Conservation (phyloP, 2,888 invertebrate species). For the Melinopterus prodromus region DNA sequence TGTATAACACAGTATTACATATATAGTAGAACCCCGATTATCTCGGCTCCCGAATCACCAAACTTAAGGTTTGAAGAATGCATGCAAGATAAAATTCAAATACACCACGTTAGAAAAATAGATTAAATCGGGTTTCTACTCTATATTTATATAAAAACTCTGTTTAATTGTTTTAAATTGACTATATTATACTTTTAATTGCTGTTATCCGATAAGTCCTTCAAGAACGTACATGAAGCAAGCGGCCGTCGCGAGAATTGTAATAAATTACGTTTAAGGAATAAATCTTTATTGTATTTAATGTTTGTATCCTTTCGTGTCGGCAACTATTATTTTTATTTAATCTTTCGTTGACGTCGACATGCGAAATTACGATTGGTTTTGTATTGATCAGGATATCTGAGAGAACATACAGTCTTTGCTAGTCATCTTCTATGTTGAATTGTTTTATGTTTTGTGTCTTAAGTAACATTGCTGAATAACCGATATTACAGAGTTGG, state of each 20-base stretch:
- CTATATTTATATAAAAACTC: background rate
- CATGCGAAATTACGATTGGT: conserved; percentile 22
- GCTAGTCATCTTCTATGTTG: conserved; percentile 61
- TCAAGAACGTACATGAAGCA: background rate
- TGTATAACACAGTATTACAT: conserved; percentile 34
- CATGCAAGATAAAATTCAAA: too few relatives aligned
- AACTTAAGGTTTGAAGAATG: too few relatives aligned
- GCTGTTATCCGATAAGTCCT: conserved; percentile 9
- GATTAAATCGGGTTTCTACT: background rate
- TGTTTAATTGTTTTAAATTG: background rate
- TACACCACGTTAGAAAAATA: too few relatives aligned
- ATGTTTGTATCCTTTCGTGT: conserved; percentile 13
- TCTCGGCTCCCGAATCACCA: background rate
- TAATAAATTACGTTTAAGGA: background rate
- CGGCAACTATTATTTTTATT: conserved; percentile 6
- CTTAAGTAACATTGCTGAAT: conserved; percentile 30
- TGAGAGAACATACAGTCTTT: conserved; percentile 53
- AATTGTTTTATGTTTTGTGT: conserved; percentile 54
- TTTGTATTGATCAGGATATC: conserved; percentile 48
- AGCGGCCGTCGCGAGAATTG: background rate
- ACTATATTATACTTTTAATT: conserved; percentile 13
- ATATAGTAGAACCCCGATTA: background rate
- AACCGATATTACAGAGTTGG: background rate
- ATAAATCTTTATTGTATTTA: conserved; percentile 10
- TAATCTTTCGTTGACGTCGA: background rate